These are phyloP conservation scores for Heteromurus nitidus DNA, from an alignment of 2,888 invertebrate genomes.

Conservation along the genomic window DNA sequence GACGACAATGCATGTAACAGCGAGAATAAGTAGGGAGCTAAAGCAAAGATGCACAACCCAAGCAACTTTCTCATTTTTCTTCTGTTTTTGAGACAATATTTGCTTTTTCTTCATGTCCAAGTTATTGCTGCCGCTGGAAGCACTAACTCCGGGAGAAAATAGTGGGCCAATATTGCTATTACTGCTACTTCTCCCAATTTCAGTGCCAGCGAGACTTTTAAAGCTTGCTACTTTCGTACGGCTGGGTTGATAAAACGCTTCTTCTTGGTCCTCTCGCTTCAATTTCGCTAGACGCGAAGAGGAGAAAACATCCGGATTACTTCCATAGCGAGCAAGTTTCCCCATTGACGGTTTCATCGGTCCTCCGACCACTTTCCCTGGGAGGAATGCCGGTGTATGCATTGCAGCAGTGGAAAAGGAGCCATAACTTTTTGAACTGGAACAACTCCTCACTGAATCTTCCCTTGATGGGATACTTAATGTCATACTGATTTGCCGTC, in stretches of 20 bases:
- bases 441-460: constrained; percentile 67
- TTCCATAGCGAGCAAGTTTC: constrained; percentile 48
- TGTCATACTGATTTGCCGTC: constrained; percentile 66
- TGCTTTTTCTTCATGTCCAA: constrained; percentile 47
- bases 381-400: background rate
- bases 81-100: constrained; percentile 67
- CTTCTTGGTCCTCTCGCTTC: constrained; percentile 4
- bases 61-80: constrained; percentile 69
- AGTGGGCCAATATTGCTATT: constrained; percentile 26
- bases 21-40: constrained; percentile 63
- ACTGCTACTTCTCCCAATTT: constrained; percentile 26
- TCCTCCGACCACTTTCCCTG: constrained; percentile 27
- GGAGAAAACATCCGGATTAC: constrained; percentile 49
- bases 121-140: constrained; percentile 8
- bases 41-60: constrained; percentile 65
- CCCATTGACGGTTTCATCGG: constrained; percentile 36
- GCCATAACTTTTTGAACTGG: constrained; percentile 56
- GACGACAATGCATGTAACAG: constrained; percentile 66
- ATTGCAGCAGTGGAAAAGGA: constrained; percentile 30
- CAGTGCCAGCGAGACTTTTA: constrained; percentile 10
- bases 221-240: constrained; percentile 26
- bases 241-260: constrained; percentile 9
- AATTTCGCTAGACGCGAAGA: constrained; percentile 32
- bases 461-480: constrained; percentile 71
- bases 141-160: constrained; percentile 20